Conservation (phyloP, 53 echinoderm and acorn worm genomes). For the Crossaster papposus region DNA sequence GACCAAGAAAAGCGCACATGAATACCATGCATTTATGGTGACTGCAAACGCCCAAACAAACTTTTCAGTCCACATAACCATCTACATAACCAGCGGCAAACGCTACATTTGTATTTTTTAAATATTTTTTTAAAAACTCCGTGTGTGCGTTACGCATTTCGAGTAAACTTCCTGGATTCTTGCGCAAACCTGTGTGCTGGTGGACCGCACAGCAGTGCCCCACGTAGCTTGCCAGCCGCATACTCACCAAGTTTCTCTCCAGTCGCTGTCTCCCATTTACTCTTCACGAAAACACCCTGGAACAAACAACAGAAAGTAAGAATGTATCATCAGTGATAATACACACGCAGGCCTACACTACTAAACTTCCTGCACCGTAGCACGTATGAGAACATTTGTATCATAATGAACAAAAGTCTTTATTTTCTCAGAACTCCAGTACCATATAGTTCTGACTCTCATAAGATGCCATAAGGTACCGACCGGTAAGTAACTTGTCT, state of each 20-base stretch:
- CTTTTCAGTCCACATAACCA: no score
- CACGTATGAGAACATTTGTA: not conserved
- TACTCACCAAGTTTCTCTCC: slow-evolving; percentile 92
- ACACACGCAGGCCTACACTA: not conserved
- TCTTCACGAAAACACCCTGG: slow-evolving; percentile 75
- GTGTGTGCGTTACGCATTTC: not conserved
- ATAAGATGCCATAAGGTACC: no score
- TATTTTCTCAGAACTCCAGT: not conserved
- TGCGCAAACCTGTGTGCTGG: not conserved
- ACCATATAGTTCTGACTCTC: not conserved
- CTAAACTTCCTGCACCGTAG: not conserved
- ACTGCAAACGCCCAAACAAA: no score
- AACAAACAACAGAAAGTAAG: slow-evolving; percentile 1
- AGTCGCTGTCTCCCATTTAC: slow-evolving; percentile 87
- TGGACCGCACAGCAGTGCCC: not conserved
- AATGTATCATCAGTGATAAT: not conserved
- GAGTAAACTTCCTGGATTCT: not conserved
- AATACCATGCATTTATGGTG: not conserved
- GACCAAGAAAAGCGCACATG: not conserved
- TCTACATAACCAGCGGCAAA: not conserved
- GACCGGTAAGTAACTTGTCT: no score
- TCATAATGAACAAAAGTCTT: not conserved
- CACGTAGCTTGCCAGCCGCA: not conserved
- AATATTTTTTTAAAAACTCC: not conserved
- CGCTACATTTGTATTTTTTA: not conserved